phyloP scores from a whole-genome alignment of 2,797 vertebrate genomes.

The Melopsittacus undulatus region DNA sequence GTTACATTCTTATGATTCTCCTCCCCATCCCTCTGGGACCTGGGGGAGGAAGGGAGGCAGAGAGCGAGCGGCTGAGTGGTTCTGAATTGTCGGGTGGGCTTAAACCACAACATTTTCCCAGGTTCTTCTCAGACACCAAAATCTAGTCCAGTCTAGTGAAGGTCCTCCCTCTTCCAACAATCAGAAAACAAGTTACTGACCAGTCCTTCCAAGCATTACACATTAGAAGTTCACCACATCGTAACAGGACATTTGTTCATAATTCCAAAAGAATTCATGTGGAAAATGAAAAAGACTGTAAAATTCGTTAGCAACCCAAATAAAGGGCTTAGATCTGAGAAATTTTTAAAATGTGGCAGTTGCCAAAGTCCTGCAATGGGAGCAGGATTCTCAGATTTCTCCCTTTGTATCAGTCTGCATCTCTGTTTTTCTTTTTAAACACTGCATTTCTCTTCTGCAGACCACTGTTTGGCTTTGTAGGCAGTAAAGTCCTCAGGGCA shows the following conservation, averaged over 20 bases:
- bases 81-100: background rate
- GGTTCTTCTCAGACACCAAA: background rate
- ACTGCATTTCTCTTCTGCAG: background rate
- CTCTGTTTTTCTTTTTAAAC: background rate
- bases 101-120: background rate
- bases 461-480: background rate
- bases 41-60: background rate
- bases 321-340: background rate
- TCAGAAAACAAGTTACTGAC: background rate
- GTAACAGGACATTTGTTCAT: background rate
- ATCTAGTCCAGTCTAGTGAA: background rate
- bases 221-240: background rate
- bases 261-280: background rate
- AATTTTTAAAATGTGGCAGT: background rate
- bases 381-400: background rate
- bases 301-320: background rate
- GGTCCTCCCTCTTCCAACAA: background rate
- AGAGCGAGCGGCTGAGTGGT: background rate
- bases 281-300: background rate
- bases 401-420: background rate
- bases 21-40: background rate
- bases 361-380: background rate
- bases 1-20: background rate
- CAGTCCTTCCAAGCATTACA: background rate
- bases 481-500: background rate